Evolutionary conservation across 2,113 vertebrate genomes (phyloP).

Genomic region (Chamaea fasciata): DNA sequence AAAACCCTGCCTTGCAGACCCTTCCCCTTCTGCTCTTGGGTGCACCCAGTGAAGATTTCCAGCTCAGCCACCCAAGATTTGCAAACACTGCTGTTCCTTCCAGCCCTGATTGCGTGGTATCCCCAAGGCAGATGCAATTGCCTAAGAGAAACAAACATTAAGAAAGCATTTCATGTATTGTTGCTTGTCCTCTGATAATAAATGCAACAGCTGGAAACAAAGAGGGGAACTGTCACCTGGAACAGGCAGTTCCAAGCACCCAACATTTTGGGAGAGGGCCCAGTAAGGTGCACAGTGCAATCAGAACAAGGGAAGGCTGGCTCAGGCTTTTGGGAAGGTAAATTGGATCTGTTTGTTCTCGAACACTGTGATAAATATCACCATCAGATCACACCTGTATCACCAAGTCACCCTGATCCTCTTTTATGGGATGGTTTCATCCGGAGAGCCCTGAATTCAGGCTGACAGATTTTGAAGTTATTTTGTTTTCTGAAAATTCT

Average conservation of each 20-base stretch:
- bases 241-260: background rate
- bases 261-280: background rate
- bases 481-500: background rate
- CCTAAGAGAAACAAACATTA: constrained; percentile 32
- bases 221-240: background rate
- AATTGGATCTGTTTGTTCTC: background rate
- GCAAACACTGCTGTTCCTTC: background rate
- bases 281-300: background rate
- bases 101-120: background rate
- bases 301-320: background rate
- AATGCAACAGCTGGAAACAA: background rate
- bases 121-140: constrained; percentile 32
- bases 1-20: background rate
- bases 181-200: background rate
- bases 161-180: constrained; percentile 13
- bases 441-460: background rate
- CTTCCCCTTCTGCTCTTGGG: background rate
- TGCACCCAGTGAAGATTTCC: background rate
- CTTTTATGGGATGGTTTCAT: background rate
- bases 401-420: background rate
- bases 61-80: background rate
- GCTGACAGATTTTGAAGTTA: background rate
- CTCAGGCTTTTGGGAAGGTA: background rate
- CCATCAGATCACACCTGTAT: background rate
- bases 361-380: background rate